phyloP scores from a whole-genome alignment of 2,797 vertebrate genomes.

The Acanthiza pusilla region DNA sequence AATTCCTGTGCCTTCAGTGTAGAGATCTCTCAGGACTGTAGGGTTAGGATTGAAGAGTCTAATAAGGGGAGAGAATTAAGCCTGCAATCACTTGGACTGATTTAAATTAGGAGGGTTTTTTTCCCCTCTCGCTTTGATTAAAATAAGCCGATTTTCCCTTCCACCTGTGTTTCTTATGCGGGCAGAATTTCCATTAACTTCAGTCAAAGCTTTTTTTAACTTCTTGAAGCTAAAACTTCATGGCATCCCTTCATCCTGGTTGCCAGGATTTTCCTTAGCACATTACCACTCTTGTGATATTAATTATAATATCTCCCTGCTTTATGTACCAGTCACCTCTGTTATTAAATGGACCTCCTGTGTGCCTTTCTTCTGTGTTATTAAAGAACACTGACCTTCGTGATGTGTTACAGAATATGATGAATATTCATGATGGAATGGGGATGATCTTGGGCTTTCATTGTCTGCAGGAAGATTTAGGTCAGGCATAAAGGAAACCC shows the following conservation, averaged over 20 bases:
- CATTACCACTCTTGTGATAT: neutral
- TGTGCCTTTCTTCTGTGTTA: neutral
- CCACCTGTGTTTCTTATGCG: constrained; percentile 40
- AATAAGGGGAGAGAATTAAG: constrained; percentile 54
- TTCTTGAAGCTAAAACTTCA: neutral
- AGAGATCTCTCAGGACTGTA: neutral
- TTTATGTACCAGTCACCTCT: neutral
- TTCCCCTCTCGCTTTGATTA: constrained; percentile 45
- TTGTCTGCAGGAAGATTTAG: constrained; percentile 18
- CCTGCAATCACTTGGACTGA: constrained; percentile 46
- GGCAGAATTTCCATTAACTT: constrained; percentile 55
- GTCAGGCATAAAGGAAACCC: neutral
- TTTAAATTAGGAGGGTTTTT: constrained; percentile 7
- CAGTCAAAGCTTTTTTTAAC: neutral
- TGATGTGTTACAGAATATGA: neutral
- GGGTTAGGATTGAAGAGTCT: constrained; percentile 27
- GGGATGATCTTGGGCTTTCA: neutral
- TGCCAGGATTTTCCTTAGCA: constrained; percentile 5
- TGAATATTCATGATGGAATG: constrained; percentile 34
- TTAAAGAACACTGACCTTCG: neutral
- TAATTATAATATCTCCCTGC: neutral
- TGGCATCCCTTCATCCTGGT: neutral
- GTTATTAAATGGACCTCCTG: neutral
- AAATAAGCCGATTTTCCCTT: constrained; percentile 48
- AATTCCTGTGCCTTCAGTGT: neutral